These are phyloP conservation scores for Pristiophorus japonicus DNA, from an alignment of 2,113 vertebrate genomes.

Conservation along the genomic window DNA sequence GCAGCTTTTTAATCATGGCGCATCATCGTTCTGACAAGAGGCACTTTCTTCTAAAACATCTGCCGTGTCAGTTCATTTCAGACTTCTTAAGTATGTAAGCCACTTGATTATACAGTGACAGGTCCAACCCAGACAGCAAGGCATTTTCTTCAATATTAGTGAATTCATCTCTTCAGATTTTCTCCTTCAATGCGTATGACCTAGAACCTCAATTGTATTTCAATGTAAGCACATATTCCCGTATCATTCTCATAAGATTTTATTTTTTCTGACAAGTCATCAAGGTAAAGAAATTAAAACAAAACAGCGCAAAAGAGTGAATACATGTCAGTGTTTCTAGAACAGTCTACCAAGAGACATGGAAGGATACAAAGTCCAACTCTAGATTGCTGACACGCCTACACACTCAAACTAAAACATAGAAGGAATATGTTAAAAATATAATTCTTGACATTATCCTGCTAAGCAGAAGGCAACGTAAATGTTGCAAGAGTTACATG, in stretches of 20 bases:
- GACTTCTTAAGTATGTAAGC: background rate
- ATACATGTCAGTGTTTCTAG: background rate
- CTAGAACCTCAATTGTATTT: background rate
- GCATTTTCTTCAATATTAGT: conserved; percentile 37
- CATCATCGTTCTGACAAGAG: conserved; percentile 19
- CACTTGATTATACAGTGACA: conserved; percentile 37
- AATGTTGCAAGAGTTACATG: background rate
- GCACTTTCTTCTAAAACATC: background rate
- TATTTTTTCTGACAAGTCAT: background rate
- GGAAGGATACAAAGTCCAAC: background rate
- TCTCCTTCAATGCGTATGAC: background rate
- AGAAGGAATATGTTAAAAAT: background rate
- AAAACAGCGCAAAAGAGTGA: background rate
- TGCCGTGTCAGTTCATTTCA: background rate
- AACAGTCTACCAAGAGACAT: background rate
- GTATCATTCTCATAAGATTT: background rate
- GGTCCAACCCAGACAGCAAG: conserved; percentile 26
- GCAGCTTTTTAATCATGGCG: conserved; percentile 9
- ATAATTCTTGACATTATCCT: background rate
- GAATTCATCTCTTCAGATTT: background rate
- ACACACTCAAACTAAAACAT: background rate
- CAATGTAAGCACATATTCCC: background rate
- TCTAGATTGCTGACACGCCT: background rate
- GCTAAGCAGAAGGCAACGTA: background rate
- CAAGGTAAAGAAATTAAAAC: background rate